Conservation (phyloP, 2,888 invertebrate species). For the Zygothrica quintamaculata region DNA sequence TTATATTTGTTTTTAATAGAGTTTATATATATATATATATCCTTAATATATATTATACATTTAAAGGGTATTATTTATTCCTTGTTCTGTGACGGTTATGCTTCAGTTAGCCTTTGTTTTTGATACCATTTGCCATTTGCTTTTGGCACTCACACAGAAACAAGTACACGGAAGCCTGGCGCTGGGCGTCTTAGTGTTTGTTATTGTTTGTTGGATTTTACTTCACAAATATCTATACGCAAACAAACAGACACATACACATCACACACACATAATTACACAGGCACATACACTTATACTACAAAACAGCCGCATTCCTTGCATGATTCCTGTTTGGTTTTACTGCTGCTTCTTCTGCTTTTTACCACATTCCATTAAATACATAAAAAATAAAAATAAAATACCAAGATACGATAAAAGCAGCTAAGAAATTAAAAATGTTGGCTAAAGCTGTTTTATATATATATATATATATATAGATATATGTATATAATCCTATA, state of each 20-base stretch:
- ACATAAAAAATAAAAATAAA: too few species aligned
- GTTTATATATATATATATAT: too few species aligned
- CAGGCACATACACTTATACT: too few species aligned
- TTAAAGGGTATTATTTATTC: constrained; percentile 30
- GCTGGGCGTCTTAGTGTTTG: constrained; percentile 39
- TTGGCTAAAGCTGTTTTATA: constrained; percentile 34
- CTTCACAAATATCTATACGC: constrained; percentile 32
- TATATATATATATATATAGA: constrained; percentile 8
- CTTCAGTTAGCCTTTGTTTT: constrained; percentile 29
- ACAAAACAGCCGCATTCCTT: constrained; percentile 49
- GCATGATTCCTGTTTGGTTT: constrained; percentile 57
- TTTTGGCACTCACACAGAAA: constrained; percentile 16
- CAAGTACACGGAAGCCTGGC: constrained; percentile 46
- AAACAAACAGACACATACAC: constrained; percentile 1
- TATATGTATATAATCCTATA: too few species aligned
- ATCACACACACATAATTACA: too few species aligned
- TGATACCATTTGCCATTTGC: constrained; percentile 14
- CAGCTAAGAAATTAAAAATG: constrained; percentile 68
- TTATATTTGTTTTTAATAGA: too few species aligned
- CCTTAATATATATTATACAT: too few species aligned
- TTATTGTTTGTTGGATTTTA: constrained; percentile 52
- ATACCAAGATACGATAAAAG: constrained; percentile 70
- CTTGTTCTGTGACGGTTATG: constrained; percentile 16
- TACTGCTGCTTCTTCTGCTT: constrained; percentile 26
- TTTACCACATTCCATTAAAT: constrained; percentile 64